Base-by-base conservation (phyloP, 2,113 vertebrate genomes). In the Scomber japonicus region DNA sequence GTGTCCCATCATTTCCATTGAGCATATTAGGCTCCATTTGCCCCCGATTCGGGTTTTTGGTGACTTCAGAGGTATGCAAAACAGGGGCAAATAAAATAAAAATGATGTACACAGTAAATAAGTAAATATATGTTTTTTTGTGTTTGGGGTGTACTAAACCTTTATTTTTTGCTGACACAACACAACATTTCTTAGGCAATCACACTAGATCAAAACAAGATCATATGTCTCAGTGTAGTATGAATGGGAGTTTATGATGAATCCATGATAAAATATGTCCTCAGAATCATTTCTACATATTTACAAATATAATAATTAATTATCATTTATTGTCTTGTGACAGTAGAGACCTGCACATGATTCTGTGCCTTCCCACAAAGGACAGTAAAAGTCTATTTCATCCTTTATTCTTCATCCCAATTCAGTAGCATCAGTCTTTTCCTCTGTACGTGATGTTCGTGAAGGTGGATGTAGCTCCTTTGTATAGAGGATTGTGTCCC, bases 381-480 rank as follows among this genome's bases (percentile, higher is more conserved):
- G 35, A 70, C 50, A 55, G 49, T 60, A 40, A 73, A 61, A 87
- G 77, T 88, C 72, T 40, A 46, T 81, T 85, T 57, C 46, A 40
- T 82, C 70, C 40, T 49, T 64, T 2, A 15, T 75, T 59, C 61
- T 75, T 48, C 31, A n/a, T 69, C 45, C 30, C 62, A 30, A 31
- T 81, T 82, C 83, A 83, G 13, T 11, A 76, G 46, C 85, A 71
- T 94, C 93, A 95, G 86, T 94, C 94, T 76, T 96, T 95, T 63
- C 98, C 98, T 0, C 96, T 95, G 87, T 99, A 99, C 0, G 98
- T 97, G 92, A 99, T 96, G 87, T 99, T 99, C 70, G 96, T 99
- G 91, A 99, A 99, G 63, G 98, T 99, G 6, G 98, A 98, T 0
- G 97, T 99, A 48, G 98, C 97, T 83, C 96, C 96, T 94, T 97